Evolutionary conservation across 2,113 vertebrate genomes (phyloP).

Genomic region (Balaenoptera acutorostrata): DNA sequence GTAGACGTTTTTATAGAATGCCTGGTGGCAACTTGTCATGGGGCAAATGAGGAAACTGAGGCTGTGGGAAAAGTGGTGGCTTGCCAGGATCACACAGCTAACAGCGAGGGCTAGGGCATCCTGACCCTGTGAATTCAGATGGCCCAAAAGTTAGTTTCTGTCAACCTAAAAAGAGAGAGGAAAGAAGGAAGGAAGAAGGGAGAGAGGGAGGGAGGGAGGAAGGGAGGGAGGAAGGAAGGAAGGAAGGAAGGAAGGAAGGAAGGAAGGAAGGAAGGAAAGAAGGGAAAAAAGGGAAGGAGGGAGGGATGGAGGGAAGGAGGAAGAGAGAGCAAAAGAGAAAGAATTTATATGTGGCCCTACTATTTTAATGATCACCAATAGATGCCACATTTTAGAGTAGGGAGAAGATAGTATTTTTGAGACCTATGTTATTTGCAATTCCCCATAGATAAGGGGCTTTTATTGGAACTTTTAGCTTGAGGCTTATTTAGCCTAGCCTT

Average conservation of each 20-base stretch:
- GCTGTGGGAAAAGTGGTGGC: not conserved
- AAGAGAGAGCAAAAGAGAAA: no score
- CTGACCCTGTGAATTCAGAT: not conserved
- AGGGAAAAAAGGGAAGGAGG: no score
- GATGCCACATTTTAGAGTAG: not conserved
- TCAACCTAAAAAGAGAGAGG: not conserved
- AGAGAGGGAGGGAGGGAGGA: no score
- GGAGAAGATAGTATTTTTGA: not conserved
- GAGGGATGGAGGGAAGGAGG: fast-evolving
- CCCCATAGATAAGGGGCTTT: not conserved
- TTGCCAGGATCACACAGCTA: not conserved
- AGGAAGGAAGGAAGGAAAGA: no score
- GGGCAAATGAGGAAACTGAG: not conserved
- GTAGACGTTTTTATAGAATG: not conserved
- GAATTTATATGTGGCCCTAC: no score
- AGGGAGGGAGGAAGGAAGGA: fast-evolving
- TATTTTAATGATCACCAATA: no score
- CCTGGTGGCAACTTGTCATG: not conserved
- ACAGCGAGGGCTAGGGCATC: not conserved
- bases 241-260: no score
- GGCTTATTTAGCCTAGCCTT: not conserved
- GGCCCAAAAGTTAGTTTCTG: not conserved
- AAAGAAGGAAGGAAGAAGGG: not conserved
- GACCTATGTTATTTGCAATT: not conserved
- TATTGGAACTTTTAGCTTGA: not conserved